A percentile compares a stretch with the other conserved stretches of the same genome.
These are phyloP conservation scores for Acleris holmiana DNA, from an alignment of 2,888 invertebrate species.

Conservation along the genomic window DNA sequence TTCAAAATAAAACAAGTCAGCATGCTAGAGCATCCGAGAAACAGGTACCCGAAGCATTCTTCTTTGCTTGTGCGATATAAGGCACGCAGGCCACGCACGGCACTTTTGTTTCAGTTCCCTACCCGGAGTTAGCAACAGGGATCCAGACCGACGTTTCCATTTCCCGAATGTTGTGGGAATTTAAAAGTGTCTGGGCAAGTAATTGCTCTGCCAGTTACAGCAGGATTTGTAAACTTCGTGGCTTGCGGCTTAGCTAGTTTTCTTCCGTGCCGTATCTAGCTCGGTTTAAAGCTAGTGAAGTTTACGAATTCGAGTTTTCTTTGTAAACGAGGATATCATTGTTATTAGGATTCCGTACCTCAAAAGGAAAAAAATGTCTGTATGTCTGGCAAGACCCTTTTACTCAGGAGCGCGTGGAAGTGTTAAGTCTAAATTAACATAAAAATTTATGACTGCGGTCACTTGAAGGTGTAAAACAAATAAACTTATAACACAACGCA, in stretches of 20 bases:
- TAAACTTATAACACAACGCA: too few relatives aligned
- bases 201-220: constrained; percentile 80
- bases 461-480: too few relatives aligned
- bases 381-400: too few relatives aligned
- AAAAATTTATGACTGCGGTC: too few relatives aligned
- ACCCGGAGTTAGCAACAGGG: constrained; percentile 36
- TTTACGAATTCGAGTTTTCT: constrained; percentile 7
- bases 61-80: too few relatives aligned
- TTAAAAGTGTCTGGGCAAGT: constrained; percentile 80
- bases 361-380: too few relatives aligned
- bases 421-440: too few relatives aligned
- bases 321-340: background rate
- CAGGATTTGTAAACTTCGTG: constrained; percentile 61
- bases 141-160: constrained; percentile 65
- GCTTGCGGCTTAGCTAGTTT: constrained; percentile 43
- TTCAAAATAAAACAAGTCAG: too few relatives aligned
- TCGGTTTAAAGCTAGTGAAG: constrained; percentile 13
- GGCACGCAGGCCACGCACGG: constrained; percentile 7
- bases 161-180: constrained; percentile 71
- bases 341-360: too few relatives aligned
- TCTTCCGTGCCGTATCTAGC: constrained; percentile 30
- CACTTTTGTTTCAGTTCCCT: constrained; percentile 3
- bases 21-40: too few relatives aligned
- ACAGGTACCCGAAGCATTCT: too few relatives aligned
- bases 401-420: too few relatives aligned